These are phyloP conservation scores for Parapsyche elsis DNA, from an alignment of 1,140 invertebrate genomes.

Conservation along the genomic window DNA sequence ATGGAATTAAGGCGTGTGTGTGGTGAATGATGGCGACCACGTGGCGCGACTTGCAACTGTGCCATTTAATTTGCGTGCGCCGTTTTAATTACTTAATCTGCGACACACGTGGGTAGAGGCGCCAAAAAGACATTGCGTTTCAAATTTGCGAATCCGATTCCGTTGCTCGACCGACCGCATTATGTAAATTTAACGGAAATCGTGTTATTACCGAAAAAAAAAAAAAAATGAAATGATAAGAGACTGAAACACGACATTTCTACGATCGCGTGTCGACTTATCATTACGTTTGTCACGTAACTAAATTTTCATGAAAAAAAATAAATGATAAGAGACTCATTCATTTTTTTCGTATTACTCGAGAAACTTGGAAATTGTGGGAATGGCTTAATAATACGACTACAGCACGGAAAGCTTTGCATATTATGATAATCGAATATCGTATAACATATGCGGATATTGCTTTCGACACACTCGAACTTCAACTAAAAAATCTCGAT, in stretches of 20 bases:
- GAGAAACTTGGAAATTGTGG: neutral
- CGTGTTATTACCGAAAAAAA: neutral
- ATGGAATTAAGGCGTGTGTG: neutral
- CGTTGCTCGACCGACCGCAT: neutral
- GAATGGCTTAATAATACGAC: neutral
- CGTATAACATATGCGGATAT: too few relatives aligned
- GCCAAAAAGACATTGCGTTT: too few relatives aligned
- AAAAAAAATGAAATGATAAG: conserved; percentile 10
- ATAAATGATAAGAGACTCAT: conserved; percentile 19
- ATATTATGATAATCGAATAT: too few relatives aligned
- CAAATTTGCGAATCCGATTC: too few relatives aligned
- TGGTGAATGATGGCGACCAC: neutral
- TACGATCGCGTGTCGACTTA: conserved; percentile 20
- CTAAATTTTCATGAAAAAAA: conserved; percentile 21
- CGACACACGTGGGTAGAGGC: too few relatives aligned
- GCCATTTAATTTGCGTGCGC: neutral
- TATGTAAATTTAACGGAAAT: neutral
- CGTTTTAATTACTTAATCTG: too few relatives aligned
- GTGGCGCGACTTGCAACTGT: neutral
- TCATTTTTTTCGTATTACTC: neutral
- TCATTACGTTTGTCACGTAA: conserved; percentile 28
- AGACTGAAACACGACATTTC: conserved; percentile 8
- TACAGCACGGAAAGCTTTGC: too few relatives aligned
- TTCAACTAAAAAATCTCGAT: too few relatives aligned
- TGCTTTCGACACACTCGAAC: too few relatives aligned